Percentiles rank a stretch among this genome's conserved stretches.
phyloP scores from a whole-genome alignment of 1,140 invertebrate species.

The Drosophila pseudoananassae region DNA sequence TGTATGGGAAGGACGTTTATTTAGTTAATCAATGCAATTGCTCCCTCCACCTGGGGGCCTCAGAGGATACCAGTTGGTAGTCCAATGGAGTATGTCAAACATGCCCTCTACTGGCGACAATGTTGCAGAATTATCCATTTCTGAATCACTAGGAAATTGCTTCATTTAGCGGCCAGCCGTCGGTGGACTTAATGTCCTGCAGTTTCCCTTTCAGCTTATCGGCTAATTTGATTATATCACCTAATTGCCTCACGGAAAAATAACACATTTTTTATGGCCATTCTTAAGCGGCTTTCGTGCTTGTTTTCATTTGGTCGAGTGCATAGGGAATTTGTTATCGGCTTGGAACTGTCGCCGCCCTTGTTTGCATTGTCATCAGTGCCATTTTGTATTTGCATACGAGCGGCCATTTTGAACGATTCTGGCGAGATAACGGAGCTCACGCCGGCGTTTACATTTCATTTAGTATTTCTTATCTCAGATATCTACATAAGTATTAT shows the following conservation, averaged over 20 bases:
- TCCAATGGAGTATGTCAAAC: slow-evolving; percentile 45
- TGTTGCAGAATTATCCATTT: slow-evolving; percentile 46
- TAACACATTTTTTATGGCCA: slow-evolving; percentile 50
- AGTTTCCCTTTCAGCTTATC: slow-evolving; percentile 52
- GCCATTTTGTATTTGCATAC: slow-evolving; percentile 57
- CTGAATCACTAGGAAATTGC: slow-evolving; percentile 66
- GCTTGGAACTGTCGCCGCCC: slow-evolving; percentile 48
- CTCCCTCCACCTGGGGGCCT: slow-evolving; percentile 54
- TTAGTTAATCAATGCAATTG: slow-evolving; percentile 78
- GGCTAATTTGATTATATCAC: slow-evolving; percentile 75
- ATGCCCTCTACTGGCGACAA: slow-evolving; percentile 44
- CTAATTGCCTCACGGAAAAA: slow-evolving; percentile 46
- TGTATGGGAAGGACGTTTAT: slow-evolving; percentile 62
- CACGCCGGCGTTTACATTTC: neutral
- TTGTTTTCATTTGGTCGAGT: slow-evolving; percentile 61
- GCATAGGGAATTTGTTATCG: slow-evolving; percentile 52
- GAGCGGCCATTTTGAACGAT: slow-evolving; percentile 38
- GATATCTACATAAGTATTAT: neutral
- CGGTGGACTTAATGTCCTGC: slow-evolving; percentile 36
- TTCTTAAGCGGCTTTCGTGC: slow-evolving; percentile 49
- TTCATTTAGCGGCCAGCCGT: slow-evolving; percentile 62
- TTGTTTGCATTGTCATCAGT: slow-evolving; percentile 78
- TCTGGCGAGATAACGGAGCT: slow-evolving; percentile 12
- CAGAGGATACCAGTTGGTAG: neutral
- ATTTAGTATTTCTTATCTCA: neutral